phyloP scores from a whole-genome alignment of 2,797 vertebrate genomes.

The Brachyalestes nurse region DNA sequence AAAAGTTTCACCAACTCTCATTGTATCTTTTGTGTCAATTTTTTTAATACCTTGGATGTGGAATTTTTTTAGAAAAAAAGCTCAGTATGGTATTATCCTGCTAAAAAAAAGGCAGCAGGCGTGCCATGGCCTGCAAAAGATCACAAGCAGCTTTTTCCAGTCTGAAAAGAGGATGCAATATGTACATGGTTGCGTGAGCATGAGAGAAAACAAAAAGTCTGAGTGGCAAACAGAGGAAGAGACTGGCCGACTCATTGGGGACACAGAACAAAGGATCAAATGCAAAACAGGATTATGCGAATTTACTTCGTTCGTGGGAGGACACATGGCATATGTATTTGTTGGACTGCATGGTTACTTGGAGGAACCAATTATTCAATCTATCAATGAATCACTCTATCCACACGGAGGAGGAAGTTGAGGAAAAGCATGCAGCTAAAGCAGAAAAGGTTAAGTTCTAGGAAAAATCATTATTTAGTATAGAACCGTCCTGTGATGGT shows the following conservation, averaged over 20 bases:
- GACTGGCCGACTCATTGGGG: not conserved
- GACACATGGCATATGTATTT: slow-evolving; percentile 13
- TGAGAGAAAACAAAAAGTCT: not conserved
- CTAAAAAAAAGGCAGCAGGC: not conserved
- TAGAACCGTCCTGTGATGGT: too few species aligned
- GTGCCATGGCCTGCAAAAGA: slow-evolving; percentile 2
- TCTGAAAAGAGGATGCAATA: slow-evolving; percentile 22
- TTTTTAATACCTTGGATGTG: slow-evolving; percentile 46
- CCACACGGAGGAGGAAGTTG: not conserved
- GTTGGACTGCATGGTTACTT: not conserved
- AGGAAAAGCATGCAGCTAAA: not conserved
- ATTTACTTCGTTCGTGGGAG: not conserved
- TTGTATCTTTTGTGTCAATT: slow-evolving; percentile 52
- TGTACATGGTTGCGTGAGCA: not conserved
- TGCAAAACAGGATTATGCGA: not conserved
- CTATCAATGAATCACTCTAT: not conserved
- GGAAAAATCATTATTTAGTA: too few species aligned
- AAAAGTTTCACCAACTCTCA: slow-evolving; percentile 30
- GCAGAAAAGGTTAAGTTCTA: too few species aligned
- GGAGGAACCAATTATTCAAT: not conserved
- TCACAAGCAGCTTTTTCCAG: not conserved
- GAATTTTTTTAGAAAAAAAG: not conserved
- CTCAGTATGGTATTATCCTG: not conserved
- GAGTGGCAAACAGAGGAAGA: slow-evolving; percentile 22
- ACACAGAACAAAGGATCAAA: not conserved